Base-by-base conservation (phyloP, 2,113 vertebrate genomes). In the Thunnus thynnus region DNA sequence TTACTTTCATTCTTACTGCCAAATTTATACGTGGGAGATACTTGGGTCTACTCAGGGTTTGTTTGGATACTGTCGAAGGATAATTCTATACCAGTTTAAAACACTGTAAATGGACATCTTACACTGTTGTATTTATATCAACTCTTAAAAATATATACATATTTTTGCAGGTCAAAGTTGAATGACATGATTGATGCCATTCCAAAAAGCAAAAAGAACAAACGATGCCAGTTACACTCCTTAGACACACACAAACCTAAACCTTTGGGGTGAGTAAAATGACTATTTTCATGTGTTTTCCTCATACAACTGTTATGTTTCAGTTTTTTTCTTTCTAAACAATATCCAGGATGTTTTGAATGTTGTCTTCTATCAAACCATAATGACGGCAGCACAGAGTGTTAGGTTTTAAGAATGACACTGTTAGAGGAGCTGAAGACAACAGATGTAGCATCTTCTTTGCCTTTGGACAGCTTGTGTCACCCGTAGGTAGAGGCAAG, bases 141-240 rank as follows among this genome's bases (percentile, higher is more conserved):
- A 48, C n/a, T 20, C 13, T 13, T 11, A 41, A 41, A 41, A 41
- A 41, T 8, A 5, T 63, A 11, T 3, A 57, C 55, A 16, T 36
- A 57, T 78, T n/a, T 64, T 85, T 56, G 8, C 79, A 99, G 98
- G 95, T 96, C 97, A 93, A 99, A 98, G 94, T 93, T 99, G 90
- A 99, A 98, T 82, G 96, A 97, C 75, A 96, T 97, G 92, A 98
- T 99, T 84, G 97, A 99, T 92, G 96, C 97, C 85, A 99, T 99
- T 96, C 97, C 98, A 71, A 99, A 98, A 95, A 99, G 97, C 91
- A 99, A 98, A 95, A 99, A 99, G 96, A 99, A 99, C 94, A 99
- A 98, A 89, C 95, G 98, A 80, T 99, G 98, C 93, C 98, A 97
- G 1, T 92, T 99, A 69, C 98, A 99, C 95, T 99, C 98, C 86